Base-by-base conservation (phyloP, 1,140 invertebrate genomes). In the Amphibalanus amphitrite region DNA sequence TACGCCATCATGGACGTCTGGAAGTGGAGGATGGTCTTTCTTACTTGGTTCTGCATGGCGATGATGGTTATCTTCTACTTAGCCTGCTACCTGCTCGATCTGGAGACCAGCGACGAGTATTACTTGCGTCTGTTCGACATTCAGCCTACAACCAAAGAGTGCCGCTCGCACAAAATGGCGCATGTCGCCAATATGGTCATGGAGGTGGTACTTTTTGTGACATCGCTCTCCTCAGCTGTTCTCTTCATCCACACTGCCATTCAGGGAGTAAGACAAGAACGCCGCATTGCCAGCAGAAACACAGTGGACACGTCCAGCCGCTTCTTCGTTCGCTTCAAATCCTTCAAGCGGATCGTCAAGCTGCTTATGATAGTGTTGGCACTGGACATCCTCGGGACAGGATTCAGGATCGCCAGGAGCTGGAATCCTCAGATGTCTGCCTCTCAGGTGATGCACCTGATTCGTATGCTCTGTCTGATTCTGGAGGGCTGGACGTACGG, bases 71-170 rank as follows among this genome's bases (percentile, higher is more conserved):
- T 59, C 13, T 59, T 59, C 20, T 8, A 20, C 17, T 1, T 23
- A 23, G 23, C 47, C 6, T 8, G 13, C 47, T 59, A 13, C 17
- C 47, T 13, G 1, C 13, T 59, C 17, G 47, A 78, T 78, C 38
- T 84, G 78, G 0, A 83, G 84, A 69, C 85, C 82, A 83, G 83
- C 84, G 73, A 84, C 82, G 26, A 82, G 77, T 10, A 83, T 71
- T 25, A 59, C 20, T 20, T 17, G 6, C 47, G 47, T 23, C 1
- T 59, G 47, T 23, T 59, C 47, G 47, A 20, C 15, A 38, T 38
- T 15, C 33, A 38, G 33, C 33, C 4, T 38, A 4, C 33, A 38
- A 38, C 4, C 15, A 15, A 38, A 38, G 33, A 38, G 33, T 38
- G 33, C 33, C 33, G 33, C 33, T 15, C 15, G 33, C 4, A 6